A percentile compares a stretch with the other conserved stretches of the same genome.
These are phyloP conservation scores for Steinernema hermaphroditum DNA, from an alignment of 2,888 invertebrate species.

Conservation along the genomic window DNA sequence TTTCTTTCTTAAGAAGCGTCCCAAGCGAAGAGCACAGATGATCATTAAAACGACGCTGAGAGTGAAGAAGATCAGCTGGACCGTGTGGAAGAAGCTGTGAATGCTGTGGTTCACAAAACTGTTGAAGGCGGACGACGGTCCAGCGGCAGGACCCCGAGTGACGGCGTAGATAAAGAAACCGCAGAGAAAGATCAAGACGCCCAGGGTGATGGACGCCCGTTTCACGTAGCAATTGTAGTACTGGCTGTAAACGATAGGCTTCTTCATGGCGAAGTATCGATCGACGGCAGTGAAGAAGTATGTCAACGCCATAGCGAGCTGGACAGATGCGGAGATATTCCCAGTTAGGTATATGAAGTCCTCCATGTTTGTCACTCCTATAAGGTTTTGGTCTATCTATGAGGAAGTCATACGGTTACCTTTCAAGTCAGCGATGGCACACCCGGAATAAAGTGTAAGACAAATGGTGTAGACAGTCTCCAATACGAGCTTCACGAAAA, in stretches of 20 bases:
- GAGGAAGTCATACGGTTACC: neutral
- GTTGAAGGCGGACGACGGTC: neutral
- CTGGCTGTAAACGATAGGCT: conserved; percentile 20
- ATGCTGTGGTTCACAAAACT: neutral
- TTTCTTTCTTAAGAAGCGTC: neutral
- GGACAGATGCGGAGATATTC: neutral
- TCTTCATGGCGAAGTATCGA: conserved; percentile 26
- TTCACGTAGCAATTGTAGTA: neutral
- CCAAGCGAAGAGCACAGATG: neutral
- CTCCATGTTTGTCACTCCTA: neutral
- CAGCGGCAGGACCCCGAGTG: neutral
- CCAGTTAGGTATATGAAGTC: conserved; percentile 11
- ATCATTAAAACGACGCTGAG: neutral
- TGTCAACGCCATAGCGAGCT: neutral
- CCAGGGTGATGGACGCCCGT: neutral
- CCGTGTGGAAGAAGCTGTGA: neutral
- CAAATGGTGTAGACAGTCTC: neutral
- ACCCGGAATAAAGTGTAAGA: neutral
- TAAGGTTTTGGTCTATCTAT: neutral
- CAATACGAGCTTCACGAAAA: neutral
- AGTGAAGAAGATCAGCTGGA: neutral
- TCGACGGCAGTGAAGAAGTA: conserved; percentile 3
- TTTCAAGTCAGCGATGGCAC: neutral
- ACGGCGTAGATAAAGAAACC: conserved; percentile 7
- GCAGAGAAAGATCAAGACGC: neutral